Evolutionary conservation across 2,797 vertebrate genomes (phyloP).

Genomic region (Cuculus canorus): DNA sequence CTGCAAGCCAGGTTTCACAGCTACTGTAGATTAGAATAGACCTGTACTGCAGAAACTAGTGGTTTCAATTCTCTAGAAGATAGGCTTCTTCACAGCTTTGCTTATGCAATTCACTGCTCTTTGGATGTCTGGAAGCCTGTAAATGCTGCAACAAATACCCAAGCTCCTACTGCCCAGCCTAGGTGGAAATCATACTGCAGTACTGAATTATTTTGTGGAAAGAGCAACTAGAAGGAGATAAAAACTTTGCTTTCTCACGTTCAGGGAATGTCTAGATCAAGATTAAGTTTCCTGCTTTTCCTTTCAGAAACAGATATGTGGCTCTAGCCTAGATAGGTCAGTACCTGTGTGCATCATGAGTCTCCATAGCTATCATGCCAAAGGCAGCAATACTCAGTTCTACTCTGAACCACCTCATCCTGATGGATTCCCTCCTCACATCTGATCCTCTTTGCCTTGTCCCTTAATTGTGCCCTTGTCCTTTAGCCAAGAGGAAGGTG

Average conservation of each 20-base stretch:
- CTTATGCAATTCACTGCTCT: neutral
- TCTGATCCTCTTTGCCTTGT: neutral
- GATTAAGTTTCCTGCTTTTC: neutral
- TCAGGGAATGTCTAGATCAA: neutral
- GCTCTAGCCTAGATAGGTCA: neutral
- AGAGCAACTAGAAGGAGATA: neutral
- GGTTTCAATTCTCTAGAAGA: neutral
- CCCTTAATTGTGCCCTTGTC: neutral
- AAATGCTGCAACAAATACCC: neutral
- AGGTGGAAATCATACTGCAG: fast-evolving
- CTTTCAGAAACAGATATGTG: neutral
- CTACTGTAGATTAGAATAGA: neutral
- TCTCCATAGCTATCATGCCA: neutral
- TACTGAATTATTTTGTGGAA: neutral
- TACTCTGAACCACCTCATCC: neutral
- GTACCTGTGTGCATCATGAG: neutral
- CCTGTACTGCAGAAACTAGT: neutral
- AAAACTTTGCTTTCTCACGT: neutral
- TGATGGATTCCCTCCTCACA: neutral
- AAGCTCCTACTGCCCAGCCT: neutral
- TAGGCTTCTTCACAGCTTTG: neutral
- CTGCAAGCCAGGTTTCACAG: neutral
- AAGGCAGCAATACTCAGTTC: neutral
- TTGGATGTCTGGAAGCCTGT: neutral
- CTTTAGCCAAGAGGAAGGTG: neutral